These are phyloP conservation scores for Phortica okadai DNA, from an alignment of 2,888 invertebrate species.

Conservation along the genomic window DNA sequence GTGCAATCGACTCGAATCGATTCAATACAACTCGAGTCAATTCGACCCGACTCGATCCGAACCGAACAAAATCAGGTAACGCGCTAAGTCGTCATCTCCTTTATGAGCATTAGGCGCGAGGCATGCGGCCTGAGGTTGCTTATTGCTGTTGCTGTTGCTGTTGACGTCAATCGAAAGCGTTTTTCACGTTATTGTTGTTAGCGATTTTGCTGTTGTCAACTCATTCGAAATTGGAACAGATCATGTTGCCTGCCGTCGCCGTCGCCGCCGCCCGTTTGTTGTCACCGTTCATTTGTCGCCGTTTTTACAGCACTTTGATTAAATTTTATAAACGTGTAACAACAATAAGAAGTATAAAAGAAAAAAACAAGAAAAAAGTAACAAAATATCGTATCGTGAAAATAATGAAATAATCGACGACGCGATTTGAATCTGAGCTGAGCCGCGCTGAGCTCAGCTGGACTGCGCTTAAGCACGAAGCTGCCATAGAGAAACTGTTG, in stretches of 20 bases:
- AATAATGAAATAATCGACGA: conserved; percentile 26
- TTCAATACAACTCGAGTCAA: not conserved
- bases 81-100: conserved; percentile 41
- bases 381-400: conserved; percentile 10
- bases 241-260: conserved; percentile 47
- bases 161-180: not conserved
- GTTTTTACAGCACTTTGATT: conserved; percentile 21
- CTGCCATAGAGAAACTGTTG: not conserved
- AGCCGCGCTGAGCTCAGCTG: not conserved
- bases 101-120: conserved; percentile 4
- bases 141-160: not conserved
- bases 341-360: no score
- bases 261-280: not conserved
- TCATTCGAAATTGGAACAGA: conserved; percentile 72
- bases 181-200: conserved; percentile 49
- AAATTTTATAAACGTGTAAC: not conserved
- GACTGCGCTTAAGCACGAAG: not conserved
- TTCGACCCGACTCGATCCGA: no score
- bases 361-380: not conserved
- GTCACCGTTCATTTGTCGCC: not conserved
- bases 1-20: conserved; percentile 33
- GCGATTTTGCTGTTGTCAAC: conserved; percentile 52
- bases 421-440: not conserved
- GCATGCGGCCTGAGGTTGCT: conserved; percentile 12
- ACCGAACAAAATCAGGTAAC: conserved; percentile 44